These are phyloP conservation scores for Colaptes auratus DNA, from an alignment of 2,113 vertebrate genomes.

Conservation along the genomic window DNA sequence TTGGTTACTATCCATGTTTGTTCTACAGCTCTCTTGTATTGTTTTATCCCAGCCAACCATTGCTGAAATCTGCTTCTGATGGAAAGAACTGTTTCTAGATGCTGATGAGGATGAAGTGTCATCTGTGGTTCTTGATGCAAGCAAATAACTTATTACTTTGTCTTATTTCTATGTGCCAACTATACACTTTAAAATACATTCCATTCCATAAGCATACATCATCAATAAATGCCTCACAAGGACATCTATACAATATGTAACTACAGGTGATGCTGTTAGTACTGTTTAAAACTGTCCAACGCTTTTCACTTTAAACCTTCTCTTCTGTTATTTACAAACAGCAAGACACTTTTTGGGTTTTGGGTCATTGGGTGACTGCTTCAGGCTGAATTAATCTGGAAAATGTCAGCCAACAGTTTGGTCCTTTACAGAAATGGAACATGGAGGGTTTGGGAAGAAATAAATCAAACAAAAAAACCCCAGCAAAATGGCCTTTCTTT, in stretches of 20 bases:
- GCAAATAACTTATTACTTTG: conserved; percentile 57
- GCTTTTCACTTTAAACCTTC: not conserved
- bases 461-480: too few relatives aligned
- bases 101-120: conserved; percentile 72
- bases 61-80: conserved; percentile 68
- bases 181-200: not conserved
- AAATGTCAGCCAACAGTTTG: conserved; percentile 26
- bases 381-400: not conserved
- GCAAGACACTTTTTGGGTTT: not conserved
- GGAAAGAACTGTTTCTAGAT: conserved; percentile 59
- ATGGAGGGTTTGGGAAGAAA: not conserved
- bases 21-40: conserved; percentile 72
- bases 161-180: not conserved
- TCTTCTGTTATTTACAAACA: conserved; percentile 1
- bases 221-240: not conserved
- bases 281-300: not conserved
- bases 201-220: not conserved
- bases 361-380: conserved; percentile 2
- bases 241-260: not conserved
- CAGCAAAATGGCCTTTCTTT: not conserved
- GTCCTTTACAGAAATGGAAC: not conserved
- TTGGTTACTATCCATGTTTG: conserved; percentile 54
- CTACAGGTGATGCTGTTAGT: not conserved
- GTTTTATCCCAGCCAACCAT: conserved; percentile 70
- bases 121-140: conserved; percentile 75